A percentile compares a stretch with the other conserved stretches of the same genome.
Conservation (phyloP, 2,888 invertebrate genomes). For the Aradus depressus region DNA sequence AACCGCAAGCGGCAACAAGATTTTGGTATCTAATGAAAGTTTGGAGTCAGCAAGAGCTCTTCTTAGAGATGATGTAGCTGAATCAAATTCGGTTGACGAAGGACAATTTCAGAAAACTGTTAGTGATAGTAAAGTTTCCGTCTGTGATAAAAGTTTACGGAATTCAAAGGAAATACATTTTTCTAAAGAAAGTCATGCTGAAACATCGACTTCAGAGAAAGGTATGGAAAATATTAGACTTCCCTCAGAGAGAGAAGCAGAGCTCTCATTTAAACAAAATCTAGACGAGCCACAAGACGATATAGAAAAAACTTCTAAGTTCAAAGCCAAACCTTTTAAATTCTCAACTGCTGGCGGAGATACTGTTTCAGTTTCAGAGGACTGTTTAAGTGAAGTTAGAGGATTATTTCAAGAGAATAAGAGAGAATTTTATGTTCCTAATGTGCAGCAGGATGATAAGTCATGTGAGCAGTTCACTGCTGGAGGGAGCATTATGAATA, state of each 20-base stretch:
- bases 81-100: too few relatives aligned
- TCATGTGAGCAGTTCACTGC: conserved; percentile 31
- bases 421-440: too few relatives aligned
- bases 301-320: neutral
- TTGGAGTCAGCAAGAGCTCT: neutral
- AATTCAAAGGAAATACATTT: too few relatives aligned
- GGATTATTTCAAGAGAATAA: conserved; percentile 2
- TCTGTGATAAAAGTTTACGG: neutral
- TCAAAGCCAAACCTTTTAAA: neutral
- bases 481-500: conserved; percentile 26
- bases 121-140: neutral
- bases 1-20: neutral
- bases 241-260: too few relatives aligned
- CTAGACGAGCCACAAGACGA: too few relatives aligned
- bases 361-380: conserved; percentile 25
- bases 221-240: too few relatives aligned
- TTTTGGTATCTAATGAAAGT: neutral
- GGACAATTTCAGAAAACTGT: too few relatives aligned
- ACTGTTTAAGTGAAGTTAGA: conserved; percentile 24
- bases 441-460: too few relatives aligned
- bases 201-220: neutral
- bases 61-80: neutral
- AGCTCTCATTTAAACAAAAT: too few relatives aligned
- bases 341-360: conserved; percentile 21
- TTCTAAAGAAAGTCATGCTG: too few relatives aligned